Conservation (phyloP, 23 tunicate species). For the Pegea sp. region DNA sequence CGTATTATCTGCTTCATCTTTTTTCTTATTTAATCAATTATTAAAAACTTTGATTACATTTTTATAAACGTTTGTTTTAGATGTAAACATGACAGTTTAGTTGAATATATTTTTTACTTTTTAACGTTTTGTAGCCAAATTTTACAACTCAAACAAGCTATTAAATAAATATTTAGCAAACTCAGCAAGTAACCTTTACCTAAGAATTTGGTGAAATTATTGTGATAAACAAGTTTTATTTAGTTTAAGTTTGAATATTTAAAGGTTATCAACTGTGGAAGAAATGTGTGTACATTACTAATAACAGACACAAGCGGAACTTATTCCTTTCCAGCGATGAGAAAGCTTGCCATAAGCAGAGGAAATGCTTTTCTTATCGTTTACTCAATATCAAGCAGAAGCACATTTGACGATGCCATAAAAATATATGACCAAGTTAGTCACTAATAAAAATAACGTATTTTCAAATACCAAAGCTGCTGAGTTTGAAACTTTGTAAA, state of each 20-base stretch:
- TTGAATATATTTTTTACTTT: too few relatives aligned
- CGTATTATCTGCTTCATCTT: too few relatives aligned
- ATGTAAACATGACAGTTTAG: too few relatives aligned
- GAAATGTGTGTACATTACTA: slow-evolving; percentile 23
- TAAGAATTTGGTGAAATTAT: background rate
- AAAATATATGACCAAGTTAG: slow-evolving; percentile 28
- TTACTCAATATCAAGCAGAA: slow-evolving; percentile 20
- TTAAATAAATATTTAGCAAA: too few relatives aligned
- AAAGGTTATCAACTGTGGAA: slow-evolving; percentile 30
- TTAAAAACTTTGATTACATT: too few relatives aligned
- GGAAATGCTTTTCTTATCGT: slow-evolving; percentile 36
- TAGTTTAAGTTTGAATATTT: background rate
- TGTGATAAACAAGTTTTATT: background rate
- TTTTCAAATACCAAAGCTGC: background rate
- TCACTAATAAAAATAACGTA: background rate
- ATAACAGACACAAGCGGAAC: slow-evolving; percentile 45
- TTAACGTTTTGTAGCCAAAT: too few relatives aligned
- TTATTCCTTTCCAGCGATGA: slow-evolving; percentile 40
- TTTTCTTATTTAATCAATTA: too few relatives aligned
- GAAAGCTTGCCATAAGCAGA: slow-evolving; percentile 17
- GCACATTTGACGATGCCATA: slow-evolving; percentile 12
- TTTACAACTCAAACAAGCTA: too few relatives aligned
- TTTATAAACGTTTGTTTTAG: too few relatives aligned
- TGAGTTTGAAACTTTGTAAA: background rate
- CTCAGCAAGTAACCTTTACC: too few relatives aligned